Evolutionary conservation across 1,140 invertebrate genomes (phyloP).

Genomic region (Bombus picipes): DNA sequence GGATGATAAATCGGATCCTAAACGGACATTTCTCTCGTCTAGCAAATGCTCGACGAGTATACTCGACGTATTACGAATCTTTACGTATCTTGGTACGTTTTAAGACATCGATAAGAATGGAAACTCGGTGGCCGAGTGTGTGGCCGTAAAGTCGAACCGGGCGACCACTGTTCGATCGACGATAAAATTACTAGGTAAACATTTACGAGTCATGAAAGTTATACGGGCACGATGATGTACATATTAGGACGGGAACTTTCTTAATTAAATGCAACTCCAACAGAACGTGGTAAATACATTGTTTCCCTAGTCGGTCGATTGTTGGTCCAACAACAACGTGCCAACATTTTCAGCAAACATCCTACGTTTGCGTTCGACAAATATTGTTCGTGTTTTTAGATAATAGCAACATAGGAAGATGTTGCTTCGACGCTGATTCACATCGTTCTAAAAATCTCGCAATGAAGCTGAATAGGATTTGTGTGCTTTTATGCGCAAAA

Average conservation of each 20-base stretch:
- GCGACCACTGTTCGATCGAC: background rate
- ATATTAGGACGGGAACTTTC: conserved; percentile 20
- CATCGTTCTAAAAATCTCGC: background rate
- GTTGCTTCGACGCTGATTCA: background rate
- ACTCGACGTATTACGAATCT: too few species aligned
- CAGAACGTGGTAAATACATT: conserved; percentile 12
- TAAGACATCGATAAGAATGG: background rate
- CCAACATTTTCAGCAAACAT: conserved; percentile 3
- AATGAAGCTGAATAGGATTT: background rate
- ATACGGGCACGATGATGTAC: conserved; percentile 15
- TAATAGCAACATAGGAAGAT: background rate
- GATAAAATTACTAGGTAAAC: conserved; percentile 14
- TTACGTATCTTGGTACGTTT: too few species aligned
- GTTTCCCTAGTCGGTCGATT: conserved; percentile 2
- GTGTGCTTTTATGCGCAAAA: background rate
- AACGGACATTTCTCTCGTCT: too few species aligned
- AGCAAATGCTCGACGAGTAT: too few species aligned
- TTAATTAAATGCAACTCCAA: conserved; percentile 47
- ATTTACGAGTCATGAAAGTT: conserved; percentile 27
- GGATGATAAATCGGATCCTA: too few species aligned
- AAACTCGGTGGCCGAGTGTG: background rate
- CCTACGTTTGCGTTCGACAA: background rate
- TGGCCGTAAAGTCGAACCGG: background rate
- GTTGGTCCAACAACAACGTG: background rate
- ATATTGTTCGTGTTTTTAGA: background rate